These are phyloP conservation scores for Bombus breviceps DNA, from an alignment of 1,140 invertebrate genomes.

Conservation along the genomic window DNA sequence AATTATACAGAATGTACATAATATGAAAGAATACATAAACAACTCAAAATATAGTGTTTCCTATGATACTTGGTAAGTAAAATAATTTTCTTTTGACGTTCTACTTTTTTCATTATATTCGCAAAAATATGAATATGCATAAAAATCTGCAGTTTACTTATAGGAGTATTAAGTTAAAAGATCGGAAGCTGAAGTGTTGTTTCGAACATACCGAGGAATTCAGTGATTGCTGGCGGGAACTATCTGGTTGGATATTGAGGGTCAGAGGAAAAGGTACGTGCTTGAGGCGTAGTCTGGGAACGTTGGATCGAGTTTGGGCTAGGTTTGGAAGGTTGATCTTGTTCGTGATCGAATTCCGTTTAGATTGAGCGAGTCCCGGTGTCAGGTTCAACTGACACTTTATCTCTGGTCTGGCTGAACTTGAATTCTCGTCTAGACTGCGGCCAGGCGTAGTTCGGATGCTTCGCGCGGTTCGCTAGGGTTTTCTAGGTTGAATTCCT, in stretches of 20 bases:
- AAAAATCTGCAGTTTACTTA: too few relatives aligned
- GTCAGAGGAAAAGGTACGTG: background rate
- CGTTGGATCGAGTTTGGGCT: background rate
- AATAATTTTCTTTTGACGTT: too few relatives aligned
- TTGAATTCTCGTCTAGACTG: background rate
- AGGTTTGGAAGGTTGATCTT: background rate
- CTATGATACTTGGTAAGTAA: too few relatives aligned
- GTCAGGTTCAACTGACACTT: slow-evolving; percentile 10
- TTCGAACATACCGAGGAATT: background rate
- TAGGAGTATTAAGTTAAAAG: background rate
- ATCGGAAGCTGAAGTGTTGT: background rate
- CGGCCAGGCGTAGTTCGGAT: background rate
- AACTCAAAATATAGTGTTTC: too few relatives aligned
- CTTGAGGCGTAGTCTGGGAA: background rate
- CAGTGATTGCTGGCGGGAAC: background rate
- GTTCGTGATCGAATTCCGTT: slow-evolving; percentile 16
- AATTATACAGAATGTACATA: too few relatives aligned
- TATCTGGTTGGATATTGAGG: background rate
- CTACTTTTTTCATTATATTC: too few relatives aligned
- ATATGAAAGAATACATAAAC: too few relatives aligned
- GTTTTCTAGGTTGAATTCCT: background rate
- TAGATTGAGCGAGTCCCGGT: background rate
- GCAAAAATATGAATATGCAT: too few relatives aligned
- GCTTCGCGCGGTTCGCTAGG: background rate
- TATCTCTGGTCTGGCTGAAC: slow-evolving; percentile 4